Evolutionary conservation across 2,797 vertebrate genomes (phyloP), one percentile per base, ranked within the genome.

Genomic region (Allobates femoralis): DNA sequence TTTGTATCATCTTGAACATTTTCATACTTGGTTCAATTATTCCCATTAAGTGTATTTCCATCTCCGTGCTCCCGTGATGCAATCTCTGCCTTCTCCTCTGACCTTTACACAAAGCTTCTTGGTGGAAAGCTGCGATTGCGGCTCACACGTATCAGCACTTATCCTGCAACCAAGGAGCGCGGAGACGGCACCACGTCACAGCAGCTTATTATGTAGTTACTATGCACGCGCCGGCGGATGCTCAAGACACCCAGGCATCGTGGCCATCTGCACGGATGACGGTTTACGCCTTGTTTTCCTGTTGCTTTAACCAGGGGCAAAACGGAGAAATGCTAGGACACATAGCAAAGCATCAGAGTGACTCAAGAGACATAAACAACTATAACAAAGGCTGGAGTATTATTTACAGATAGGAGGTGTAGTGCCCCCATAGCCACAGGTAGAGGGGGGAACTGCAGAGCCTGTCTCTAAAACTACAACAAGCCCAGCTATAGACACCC

Each of bases 181-280:
- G 77, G 2, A 62, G 77, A 80, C 58, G 15, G 37, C 37, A 26
- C n/a, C 23, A 50, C 69, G 69, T 74, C 69, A 74, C 37, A 32
- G 75, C 75, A 15, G 69, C 69, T 77, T 77, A 77, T 53, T 55
- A 55, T 77, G 75, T 55, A 55, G 75, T 55, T 50, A 77, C 26
- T 23, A 77, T 56, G 75, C 51, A 32, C 34, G 26, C 26, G 11
- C 75, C 23, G 51, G 21, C 21, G 4, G 32, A 77, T 56, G 51
- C 50, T 12, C 14, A 32, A 76, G 74, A 30, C 46, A 51, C 26
- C 1, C 7, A 56, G 51, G 50, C n/a, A 76, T 16, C 26, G 16
- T 19, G 2, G 30, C 26, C 30, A 30, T 53, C 46, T 53, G 50
- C 50, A 77, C 16, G 4, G 2, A 76, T 55, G 50, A 76, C 5